Evolutionary conservation across 2,113 vertebrate genomes (phyloP).

Genomic region (Rhinopomastus cyanomelas): DNA sequence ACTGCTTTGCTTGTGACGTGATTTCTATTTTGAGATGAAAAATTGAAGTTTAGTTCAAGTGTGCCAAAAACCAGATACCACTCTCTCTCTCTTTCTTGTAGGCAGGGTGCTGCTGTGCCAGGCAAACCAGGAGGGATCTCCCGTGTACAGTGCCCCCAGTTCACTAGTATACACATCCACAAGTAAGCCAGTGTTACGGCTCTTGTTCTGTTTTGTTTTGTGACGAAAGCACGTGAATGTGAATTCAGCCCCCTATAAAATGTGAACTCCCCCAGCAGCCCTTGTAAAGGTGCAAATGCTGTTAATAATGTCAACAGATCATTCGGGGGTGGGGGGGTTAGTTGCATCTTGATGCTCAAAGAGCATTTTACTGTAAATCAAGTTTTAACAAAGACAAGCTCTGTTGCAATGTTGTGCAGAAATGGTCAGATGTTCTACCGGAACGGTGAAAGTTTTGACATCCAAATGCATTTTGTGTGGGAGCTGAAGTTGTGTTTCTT

Average conservation of each 20-base stretch:
- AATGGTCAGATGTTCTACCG: not conserved
- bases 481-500: not conserved
- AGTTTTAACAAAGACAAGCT: not conserved
- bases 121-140: conserved; percentile 84
- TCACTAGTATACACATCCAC: conserved; percentile 85
- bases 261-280: conserved; percentile 10
- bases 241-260: conserved; percentile 35
- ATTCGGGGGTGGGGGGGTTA: not conserved
- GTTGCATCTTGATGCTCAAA: not conserved
- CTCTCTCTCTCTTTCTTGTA: conserved; percentile 77
- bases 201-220: conserved; percentile 62
- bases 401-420: not conserved
- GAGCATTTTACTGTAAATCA: not conserved
- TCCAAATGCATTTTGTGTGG: conserved; percentile 7
- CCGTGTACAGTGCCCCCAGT: conserved; percentile 84
- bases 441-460: not conserved
- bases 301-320: not conserved
- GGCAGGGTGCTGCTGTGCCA: conserved; percentile 85
- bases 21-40: not conserved
- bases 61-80: conserved; percentile 69
- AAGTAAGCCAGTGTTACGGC: conserved; percentile 77
- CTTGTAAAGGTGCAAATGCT: not conserved
- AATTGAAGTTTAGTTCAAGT: conserved; percentile 42
- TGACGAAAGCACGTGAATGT: conserved; percentile 59
- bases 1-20: not conserved